phyloP scores from a whole-genome alignment of 2,888 invertebrate genomes.

The Parnassius orleans region DNA sequence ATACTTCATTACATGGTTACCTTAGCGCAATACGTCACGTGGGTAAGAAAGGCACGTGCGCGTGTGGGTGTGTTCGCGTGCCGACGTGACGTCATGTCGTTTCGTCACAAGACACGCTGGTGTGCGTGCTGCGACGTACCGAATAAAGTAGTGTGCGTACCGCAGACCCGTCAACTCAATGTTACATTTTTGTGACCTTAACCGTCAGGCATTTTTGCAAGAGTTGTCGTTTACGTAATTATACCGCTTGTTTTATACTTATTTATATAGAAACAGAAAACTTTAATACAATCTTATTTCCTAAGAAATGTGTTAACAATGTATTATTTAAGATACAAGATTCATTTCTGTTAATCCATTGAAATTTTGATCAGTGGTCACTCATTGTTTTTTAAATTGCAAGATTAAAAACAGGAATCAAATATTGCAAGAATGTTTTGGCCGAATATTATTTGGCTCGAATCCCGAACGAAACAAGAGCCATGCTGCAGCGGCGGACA shows the following conservation, averaged over 20 bases:
- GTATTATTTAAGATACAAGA: too few species aligned
- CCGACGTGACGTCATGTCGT: constrained; percentile 69
- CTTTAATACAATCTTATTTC: neutral
- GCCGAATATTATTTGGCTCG: constrained; percentile 22
- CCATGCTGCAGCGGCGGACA: constrained; percentile 24
- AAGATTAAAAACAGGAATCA: too few species aligned
- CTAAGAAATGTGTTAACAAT: neutral
- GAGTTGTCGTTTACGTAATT: constrained; percentile 56
- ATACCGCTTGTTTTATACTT: constrained; percentile 26
- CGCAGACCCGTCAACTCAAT: constrained; percentile 59
- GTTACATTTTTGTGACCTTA: constrained; percentile 80
- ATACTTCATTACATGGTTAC: constrained; percentile 4
- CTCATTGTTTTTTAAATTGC: too few species aligned
- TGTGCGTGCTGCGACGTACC: constrained; percentile 45
- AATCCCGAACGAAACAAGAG: constrained; percentile 18
- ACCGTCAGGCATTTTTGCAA: constrained; percentile 62
- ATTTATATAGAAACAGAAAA: constrained; percentile 14
- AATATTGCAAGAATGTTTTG: neutral
- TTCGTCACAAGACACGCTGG: constrained; percentile 40
- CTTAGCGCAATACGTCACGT: constrained; percentile 54
- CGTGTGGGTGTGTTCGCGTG: constrained; percentile 77
- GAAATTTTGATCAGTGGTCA: too few species aligned
- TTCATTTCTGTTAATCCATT: too few species aligned
- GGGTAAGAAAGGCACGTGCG: constrained; percentile 50
- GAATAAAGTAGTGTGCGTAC: constrained; percentile 33